Conservation (phyloP, 2,888 invertebrate species). For the Fabriciana adippe region DNA sequence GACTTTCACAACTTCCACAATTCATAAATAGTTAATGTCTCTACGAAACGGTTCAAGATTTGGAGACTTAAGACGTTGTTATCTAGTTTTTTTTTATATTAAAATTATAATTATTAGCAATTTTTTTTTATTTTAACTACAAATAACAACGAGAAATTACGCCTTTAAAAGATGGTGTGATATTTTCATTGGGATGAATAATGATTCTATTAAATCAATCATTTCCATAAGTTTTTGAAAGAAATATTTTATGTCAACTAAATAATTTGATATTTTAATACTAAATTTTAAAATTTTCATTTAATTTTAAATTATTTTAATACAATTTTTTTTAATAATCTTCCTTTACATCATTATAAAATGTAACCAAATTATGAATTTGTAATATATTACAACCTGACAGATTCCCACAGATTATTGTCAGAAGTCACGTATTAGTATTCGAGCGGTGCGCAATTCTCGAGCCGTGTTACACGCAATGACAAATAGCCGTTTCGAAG, state of each 20-base stretch:
- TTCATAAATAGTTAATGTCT: slow-evolving; percentile 39
- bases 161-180: too few relatives aligned
- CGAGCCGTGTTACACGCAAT: slow-evolving; percentile 27
- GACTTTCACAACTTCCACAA: slow-evolving; percentile 31
- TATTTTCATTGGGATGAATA: too few relatives aligned
- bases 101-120: background rate
- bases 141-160: background rate
- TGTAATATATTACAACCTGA: background rate
- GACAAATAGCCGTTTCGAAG: slow-evolving; percentile 42
- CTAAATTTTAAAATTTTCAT: too few relatives aligned
- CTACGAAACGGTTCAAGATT: slow-evolving; percentile 18
- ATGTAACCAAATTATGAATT: background rate
- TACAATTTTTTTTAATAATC: too few relatives aligned
- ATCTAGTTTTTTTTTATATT: background rate
- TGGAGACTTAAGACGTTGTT: background rate
- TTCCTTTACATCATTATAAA: too few relatives aligned
- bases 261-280: too few relatives aligned
- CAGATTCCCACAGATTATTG: background rate
- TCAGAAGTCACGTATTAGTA: background rate
- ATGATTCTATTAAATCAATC: too few relatives aligned
- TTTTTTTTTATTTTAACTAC: too few relatives aligned
- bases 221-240: too few relatives aligned
- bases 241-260: too few relatives aligned
- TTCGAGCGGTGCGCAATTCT: background rate
- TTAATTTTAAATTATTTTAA: too few relatives aligned